These are phyloP conservation scores for Meloidogyne floridensis DNA, from an alignment of 1,140 invertebrate species.

Conservation along the genomic window DNA sequence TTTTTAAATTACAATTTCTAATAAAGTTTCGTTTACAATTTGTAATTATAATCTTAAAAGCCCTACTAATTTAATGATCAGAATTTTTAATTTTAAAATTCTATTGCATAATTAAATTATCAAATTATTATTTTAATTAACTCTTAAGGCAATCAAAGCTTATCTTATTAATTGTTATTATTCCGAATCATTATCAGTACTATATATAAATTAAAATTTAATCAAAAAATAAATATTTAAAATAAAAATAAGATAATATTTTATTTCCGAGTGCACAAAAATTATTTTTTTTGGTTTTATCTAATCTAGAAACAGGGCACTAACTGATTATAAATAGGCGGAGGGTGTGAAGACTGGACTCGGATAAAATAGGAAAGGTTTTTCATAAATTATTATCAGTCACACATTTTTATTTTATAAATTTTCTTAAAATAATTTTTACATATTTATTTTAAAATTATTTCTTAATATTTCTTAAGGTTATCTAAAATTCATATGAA, in stretches of 20 bases:
- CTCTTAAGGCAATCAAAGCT: no score
- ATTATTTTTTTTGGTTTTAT: not conserved
- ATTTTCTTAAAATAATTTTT: not conserved
- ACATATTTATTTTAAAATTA: not conserved
- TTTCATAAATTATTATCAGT: not conserved
- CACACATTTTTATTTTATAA: not conserved
- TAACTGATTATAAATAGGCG: constrained; percentile 8
- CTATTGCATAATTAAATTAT: no score
- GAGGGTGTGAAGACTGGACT: constrained; percentile 1
- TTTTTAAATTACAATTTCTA: no score
- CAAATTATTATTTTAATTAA: no score
- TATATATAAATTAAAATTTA: not conserved
- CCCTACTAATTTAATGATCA: no score
- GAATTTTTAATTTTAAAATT: no score
- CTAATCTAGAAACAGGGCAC: constrained; percentile 8
- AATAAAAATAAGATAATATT: not conserved
- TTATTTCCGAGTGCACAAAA: not conserved
- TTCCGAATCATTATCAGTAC: not conserved
- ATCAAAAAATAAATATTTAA: not conserved
- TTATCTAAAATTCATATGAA: no score
- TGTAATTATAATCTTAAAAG: no score
- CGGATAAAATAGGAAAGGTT: not conserved
- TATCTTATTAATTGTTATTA: not conserved
- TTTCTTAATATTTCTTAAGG: no score
- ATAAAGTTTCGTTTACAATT: no score